Percentiles rank a stretch among this genome's conserved stretches.
phyloP scores from a whole-genome alignment of 2,888 invertebrate genomes.

The Phania funesta region DNA sequence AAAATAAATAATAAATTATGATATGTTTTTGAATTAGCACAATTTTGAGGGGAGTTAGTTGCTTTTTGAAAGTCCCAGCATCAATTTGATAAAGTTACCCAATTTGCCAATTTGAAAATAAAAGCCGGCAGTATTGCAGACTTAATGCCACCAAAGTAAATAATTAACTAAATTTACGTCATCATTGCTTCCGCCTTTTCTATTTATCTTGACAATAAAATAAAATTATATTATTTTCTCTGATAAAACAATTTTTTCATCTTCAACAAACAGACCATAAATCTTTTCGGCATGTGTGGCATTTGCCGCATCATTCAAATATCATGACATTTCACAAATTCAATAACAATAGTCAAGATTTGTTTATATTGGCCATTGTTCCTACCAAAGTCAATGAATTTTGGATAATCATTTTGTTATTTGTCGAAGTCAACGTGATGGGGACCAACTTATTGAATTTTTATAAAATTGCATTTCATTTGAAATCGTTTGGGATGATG shows the following conservation, averaged over 20 bases:
- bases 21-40: no score
- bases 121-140: no score
- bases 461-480: not conserved
- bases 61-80: no score
- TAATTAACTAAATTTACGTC: no score
- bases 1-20: no score
- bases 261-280: not conserved
- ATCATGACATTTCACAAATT: constrained; percentile 40
- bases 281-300: constrained; percentile 30
- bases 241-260: not conserved
- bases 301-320: constrained; percentile 26
- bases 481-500: not conserved
- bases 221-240: not conserved
- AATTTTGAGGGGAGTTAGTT: no score
- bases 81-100: no score
- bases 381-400: constrained; percentile 1
- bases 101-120: no score
- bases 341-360: constrained; percentile 21
- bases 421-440: constrained; percentile 34
- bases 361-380: constrained; percentile 21
- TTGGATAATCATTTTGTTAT: constrained; percentile 23
- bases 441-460: constrained; percentile 60
- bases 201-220: not conserved
- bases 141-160: no score
- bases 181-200: no score